Evolutionary conservation across 2,888 invertebrate genomes (phyloP), one percentile per base, ranked within the genome.

Genomic region (Thelaira solivaga): DNA sequence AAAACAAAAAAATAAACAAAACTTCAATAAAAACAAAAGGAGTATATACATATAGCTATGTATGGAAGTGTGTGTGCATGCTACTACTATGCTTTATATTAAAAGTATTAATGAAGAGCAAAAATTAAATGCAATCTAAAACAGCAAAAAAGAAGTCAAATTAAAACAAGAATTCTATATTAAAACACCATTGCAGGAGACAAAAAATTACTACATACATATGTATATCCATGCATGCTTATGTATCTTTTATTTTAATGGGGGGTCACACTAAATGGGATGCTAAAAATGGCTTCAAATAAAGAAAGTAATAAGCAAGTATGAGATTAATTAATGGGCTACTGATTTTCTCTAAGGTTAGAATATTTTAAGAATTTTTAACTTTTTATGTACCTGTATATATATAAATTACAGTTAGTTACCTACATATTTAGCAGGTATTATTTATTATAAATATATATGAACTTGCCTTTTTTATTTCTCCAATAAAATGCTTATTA

Each of bases 21-120:
- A 69, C 59, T 69, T 26, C 57, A 69, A 80, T 73, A 76, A 74
- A 80, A 80, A 69, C 73, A 74, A 80, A 80, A 77, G 74, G 71
- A 80, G 71, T 55, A 34, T 39, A 26, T 39, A 31, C 1, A 24
- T 41, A 51, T n/a, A n/a, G n/a, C n/a, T n/a, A n/a, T 45, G 22
- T 20, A 24, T 20, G 34, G 47, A 34, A 53, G 24, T 18, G 8
- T 51, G 31, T 29, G 69, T 49, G 47, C 51, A 43, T 51, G 65
- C 55, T 39, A 74, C 36, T 24, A 31, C 36, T 31, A 68, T 26
- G 47, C 53, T 55, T 69, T 64, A 41, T 62, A 74, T 36, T 57
- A 69, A 73, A 59, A 64, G 59, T 39, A 45, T 62, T 67, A 75
- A 61, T 36, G 36, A 67, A 71, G 47, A 67, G 29, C 26, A 65